Percentiles rank a stretch among this genome's conserved stretches.
phyloP scores from a whole-genome alignment of 1,140 invertebrate species.

The Platyura marginata region DNA sequence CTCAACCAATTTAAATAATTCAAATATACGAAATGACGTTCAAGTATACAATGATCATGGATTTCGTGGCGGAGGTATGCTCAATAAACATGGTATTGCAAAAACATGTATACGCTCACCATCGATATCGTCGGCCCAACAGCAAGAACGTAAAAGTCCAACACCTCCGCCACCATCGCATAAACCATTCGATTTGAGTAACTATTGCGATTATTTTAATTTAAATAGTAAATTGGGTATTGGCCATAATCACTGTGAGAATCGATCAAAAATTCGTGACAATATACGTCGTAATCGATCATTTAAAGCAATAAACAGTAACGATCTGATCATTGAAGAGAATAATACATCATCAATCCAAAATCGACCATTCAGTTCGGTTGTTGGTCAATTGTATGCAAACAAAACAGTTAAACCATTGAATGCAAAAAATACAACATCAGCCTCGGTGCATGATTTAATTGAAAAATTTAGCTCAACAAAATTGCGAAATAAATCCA shows the following conservation, averaged over 20 bases:
- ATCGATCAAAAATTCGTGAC: conserved; percentile 2
- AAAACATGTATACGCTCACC: not conserved
- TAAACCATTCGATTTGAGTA: not conserved
- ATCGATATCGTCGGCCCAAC: not conserved
- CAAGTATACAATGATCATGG: not conserved
- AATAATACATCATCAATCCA: not conserved
- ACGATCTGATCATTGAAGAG: not conserved
- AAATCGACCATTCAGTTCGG: not conserved
- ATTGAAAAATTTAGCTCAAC: conserved; percentile 1
- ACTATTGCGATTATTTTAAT: not conserved
- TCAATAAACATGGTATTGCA: not conserved
- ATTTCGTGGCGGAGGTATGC: not conserved
- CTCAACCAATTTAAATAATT: not conserved
- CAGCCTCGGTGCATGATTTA: not conserved
- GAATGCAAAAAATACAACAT: not conserved
- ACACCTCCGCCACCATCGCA: not conserved
- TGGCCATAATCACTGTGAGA: not conserved
- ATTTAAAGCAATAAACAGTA: conserved; percentile 2
- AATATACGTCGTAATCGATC: conserved; percentile 5
- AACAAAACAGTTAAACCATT: too few relatives aligned
- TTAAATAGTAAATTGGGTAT: not conserved
- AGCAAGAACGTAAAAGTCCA: not conserved
- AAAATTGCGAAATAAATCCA: not conserved
- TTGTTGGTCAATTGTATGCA: not conserved
- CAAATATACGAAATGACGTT: too few relatives aligned